A percentile compares a stretch with the other conserved stretches of the same genome.
Evolutionary conservation across 2,113 vertebrate species (phyloP).

Genomic region (Chauna torquata): DNA sequence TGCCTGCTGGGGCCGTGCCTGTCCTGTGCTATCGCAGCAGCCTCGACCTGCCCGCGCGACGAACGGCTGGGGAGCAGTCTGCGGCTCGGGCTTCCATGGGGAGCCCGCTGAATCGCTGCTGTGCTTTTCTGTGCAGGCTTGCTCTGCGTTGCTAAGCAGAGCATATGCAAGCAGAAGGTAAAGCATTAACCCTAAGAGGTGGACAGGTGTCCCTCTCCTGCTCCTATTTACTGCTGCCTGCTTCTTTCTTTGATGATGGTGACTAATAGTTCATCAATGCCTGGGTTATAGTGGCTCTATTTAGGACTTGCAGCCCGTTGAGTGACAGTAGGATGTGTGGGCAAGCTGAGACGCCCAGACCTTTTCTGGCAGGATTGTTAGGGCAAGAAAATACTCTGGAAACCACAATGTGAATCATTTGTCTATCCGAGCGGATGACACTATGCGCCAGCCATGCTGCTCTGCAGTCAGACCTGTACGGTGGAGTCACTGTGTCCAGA

Average conservation of each 20-base stretch:
- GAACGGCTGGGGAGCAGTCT: background rate
- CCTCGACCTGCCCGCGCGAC: rapidly evolving
- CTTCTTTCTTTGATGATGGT: constrained; percentile 49
- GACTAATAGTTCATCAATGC: constrained; percentile 65
- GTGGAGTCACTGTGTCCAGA: background rate
- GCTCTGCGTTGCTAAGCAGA: background rate
- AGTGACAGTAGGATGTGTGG: constrained; percentile 73
- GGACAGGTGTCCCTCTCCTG: background rate
- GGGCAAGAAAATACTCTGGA: constrained; percentile 67
- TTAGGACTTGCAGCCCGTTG: constrained; percentile 44
- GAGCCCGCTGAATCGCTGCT: background rate
- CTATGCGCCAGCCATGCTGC: constrained; percentile 17
- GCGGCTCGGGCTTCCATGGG: background rate
- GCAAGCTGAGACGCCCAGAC: constrained; percentile 44
- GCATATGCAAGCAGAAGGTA: background rate
- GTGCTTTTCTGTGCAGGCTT: background rate
- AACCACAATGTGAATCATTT: constrained; percentile 66
- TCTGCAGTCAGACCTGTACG: background rate
- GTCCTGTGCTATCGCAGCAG: background rate
- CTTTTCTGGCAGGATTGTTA: constrained; percentile 72
- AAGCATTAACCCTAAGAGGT: background rate
- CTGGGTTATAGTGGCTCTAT: background rate
- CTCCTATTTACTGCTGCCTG: constrained; percentile 6
- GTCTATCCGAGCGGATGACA: constrained; percentile 60
- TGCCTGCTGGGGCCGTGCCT: background rate